Evolutionary conservation across 2,797 vertebrate species (phyloP).

Genomic region (Mycteria americana): DNA sequence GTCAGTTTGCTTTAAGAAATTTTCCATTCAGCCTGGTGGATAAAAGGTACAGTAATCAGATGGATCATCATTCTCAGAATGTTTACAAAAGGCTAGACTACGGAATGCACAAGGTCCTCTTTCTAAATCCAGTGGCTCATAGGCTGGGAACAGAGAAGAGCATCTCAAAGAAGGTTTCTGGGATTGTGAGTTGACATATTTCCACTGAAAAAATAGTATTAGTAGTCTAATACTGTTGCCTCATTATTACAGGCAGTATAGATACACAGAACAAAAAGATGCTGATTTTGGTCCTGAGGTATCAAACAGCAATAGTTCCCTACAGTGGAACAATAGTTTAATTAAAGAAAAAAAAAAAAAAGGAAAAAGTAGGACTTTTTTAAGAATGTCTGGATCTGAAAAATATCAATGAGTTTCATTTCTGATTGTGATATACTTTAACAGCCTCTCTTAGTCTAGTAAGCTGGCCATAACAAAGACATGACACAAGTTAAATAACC

Average conservation of each 20-base stretch:
- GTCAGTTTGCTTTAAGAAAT: conserved; percentile 6
- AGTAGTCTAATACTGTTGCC: not conserved
- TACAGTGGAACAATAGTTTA: not conserved
- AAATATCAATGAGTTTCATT: not conserved
- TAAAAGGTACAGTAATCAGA: not conserved
- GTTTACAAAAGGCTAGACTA: not conserved
- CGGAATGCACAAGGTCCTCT: not conserved
- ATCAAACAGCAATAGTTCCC: not conserved
- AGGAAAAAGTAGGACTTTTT: not conserved
- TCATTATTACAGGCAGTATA: not conserved
- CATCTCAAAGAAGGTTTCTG: not conserved
- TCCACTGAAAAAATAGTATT: not conserved
- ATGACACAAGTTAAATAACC: not conserved
- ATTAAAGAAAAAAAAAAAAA: not conserved
- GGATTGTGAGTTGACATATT: not conserved
- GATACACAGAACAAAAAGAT: not conserved
- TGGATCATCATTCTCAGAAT: not conserved
- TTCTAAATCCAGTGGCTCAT: not conserved
- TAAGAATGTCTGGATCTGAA: not conserved
- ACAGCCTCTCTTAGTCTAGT: not conserved
- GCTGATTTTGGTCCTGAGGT: not conserved
- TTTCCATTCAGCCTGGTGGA: not conserved
- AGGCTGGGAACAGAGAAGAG: not conserved
- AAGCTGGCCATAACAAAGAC: not conserved
- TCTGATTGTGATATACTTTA: not conserved